Evolutionary conservation across 1,140 invertebrate genomes (phyloP), one percentile per base, ranked within the genome.

Genomic region (Drosophila punjabiensis): DNA sequence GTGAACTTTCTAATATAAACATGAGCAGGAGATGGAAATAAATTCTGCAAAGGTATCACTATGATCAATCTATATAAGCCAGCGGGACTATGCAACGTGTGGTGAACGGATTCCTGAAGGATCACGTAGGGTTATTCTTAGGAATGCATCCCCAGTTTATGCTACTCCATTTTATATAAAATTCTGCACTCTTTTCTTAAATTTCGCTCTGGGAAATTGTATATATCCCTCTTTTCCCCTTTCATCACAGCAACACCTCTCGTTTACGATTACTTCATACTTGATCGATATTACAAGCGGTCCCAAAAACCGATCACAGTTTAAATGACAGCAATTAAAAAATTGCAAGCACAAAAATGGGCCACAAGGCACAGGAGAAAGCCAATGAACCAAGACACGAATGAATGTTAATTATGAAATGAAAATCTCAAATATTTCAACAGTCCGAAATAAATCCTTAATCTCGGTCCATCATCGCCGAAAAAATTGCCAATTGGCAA

Each of bases 341-440:
- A 76, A 65, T 52, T 64, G 39, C 70, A 45, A 7, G 20, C 43
- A 64, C 11, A 69, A 41, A 56, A 48, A 45, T 18, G 59, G 45
- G 35, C 43, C 47, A 37, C 62, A 55, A 58, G 45, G 37, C 61
- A 50, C 48, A 79, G 55, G 55, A 64, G 81, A 84, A 76, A 76
- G 50, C 39, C 67, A 52, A 24, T 18, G 47, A 67, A 35, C 18
- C 24, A 37, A 66, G 35, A 35, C 39, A 56, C 48, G 48, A 56
- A 71, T 56, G 63, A 85, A 74, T 85, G 82, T 66, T 84, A 85
- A 85, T 81, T 84, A 71, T 62, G 53, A 78, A 70, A 73, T 60
- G 63, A 70, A 65, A 79, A 84, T 73, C 52, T 63, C 18, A 37
- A 41, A 32, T 45, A 76, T 70, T 69, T 71, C 50, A 71, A 69